Evolutionary conservation across 2,797 vertebrate genomes (phyloP).

Genomic region (Microctenopoma steveboyesi): DNA sequence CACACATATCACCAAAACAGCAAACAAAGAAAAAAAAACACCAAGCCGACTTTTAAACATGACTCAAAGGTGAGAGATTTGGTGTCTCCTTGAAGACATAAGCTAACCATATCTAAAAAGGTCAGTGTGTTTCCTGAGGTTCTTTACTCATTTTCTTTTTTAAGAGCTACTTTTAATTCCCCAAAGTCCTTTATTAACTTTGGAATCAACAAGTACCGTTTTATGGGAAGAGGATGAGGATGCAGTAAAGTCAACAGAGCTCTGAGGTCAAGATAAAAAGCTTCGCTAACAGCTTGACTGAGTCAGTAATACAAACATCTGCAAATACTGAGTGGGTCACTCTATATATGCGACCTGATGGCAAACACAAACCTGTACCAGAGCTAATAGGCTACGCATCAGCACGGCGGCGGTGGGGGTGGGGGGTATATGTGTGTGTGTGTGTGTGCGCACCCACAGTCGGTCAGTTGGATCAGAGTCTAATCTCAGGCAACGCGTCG

Average conservation of each 20-base stretch:
- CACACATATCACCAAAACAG: no score
- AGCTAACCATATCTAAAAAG: constrained; percentile 40
- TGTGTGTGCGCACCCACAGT: not conserved
- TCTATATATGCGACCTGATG: constrained; percentile 37
- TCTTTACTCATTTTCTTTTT: constrained; percentile 56
- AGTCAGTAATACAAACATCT: constrained; percentile 68
- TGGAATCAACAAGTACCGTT: constrained; percentile 71
- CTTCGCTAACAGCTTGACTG: constrained; percentile 54
- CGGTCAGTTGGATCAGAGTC: constrained; percentile 33
- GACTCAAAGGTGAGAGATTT: constrained; percentile 35
- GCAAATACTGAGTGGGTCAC: constrained; percentile 46
- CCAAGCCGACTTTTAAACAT: constrained; percentile 7
- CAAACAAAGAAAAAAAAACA: no score
- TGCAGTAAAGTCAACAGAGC: constrained; percentile 58
- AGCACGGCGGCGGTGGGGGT: not conserved
- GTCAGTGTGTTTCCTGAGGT: constrained; percentile 52
- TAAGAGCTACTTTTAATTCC: constrained; percentile 59
- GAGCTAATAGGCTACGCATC: constrained; percentile 7
- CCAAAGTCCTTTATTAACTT: constrained; percentile 68
- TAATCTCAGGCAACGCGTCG: constrained; percentile 44
- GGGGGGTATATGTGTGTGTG: not conserved
- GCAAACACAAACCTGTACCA: constrained; percentile 43
- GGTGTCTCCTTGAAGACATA: constrained; percentile 29
- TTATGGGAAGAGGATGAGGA: constrained; percentile 73
- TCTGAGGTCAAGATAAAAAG: constrained; percentile 68